These are phyloP conservation scores for Callorhinus ursinus DNA, from an alignment of 2,113 vertebrate genomes.

Conservation along the genomic window DNA sequence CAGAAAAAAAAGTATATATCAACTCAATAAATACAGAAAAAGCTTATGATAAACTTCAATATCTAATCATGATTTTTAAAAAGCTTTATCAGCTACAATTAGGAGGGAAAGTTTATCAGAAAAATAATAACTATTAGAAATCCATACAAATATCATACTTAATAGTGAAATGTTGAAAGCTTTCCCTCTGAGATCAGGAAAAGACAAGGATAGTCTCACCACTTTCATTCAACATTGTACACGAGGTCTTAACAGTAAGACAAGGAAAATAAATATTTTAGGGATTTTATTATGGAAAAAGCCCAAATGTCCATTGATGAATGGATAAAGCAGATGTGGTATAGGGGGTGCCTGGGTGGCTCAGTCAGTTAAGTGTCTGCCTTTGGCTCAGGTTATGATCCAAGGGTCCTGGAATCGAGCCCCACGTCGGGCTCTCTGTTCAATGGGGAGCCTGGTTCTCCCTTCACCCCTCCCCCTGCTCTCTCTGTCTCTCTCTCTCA, in stretches of 20 bases:
- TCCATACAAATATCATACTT: not conserved
- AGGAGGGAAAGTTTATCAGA: not conserved
- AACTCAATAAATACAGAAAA: not conserved
- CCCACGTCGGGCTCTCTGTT: too few species aligned
- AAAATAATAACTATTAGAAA: not conserved
- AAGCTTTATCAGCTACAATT: not conserved
- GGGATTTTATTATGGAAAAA: not conserved
- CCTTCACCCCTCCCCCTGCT: too few species aligned
- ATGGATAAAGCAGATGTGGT: not conserved
- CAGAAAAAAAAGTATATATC: not conserved
- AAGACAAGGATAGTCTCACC: not conserved
- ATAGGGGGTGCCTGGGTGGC: too few species aligned
- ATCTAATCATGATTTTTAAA: not conserved
- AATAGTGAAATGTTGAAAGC: constrained; percentile 9
- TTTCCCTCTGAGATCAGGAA: not conserved
- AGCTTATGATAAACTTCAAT: not conserved
- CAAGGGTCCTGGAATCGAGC: too few species aligned
- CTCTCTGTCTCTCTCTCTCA: too few species aligned
- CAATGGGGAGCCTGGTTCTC: too few species aligned
- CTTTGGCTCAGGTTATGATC: too few species aligned
- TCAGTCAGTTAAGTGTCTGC: too few species aligned
- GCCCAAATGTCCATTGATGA: not conserved
- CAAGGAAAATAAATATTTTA: not conserved
- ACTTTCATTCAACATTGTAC: not conserved
- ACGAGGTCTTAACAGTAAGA: not conserved